Base-by-base conservation (phyloP, 2,113 vertebrate genomes). In the Gymnocephalus cernua region DNA sequence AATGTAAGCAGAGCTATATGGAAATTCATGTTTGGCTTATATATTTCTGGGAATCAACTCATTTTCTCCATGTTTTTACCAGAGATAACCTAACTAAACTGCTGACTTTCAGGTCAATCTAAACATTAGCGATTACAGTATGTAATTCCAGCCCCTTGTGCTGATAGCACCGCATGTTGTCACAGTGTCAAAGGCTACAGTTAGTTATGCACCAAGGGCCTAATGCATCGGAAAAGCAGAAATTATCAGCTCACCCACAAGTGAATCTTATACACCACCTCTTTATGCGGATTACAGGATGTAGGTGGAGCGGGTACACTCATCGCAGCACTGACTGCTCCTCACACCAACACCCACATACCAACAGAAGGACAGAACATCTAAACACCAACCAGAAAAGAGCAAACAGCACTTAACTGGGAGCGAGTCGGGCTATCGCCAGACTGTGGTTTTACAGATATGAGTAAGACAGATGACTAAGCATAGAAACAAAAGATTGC, bases 341-440 rank as follows among this genome's bases (percentile, higher is more conserved):
- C 79, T 92, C 81, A 73, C 89, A 90, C 89, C 84, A 67, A 89
- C 91, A 81, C 91, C 93, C 91, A 93, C 93, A 54, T 73, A 82
- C 82, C 78, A 82, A 79, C 78, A 79, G 77, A 74, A 77, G 63
- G 80, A 51, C 16, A 51, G 58, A 80, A 47, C 58, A 71, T 78
- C 64, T 73, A 59, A 84, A 74, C 64, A 58, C 44, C 15, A 50
- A 74, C 62, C 83, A 81, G 79, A 91, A 89, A 91, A 89, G 91
- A 90, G 85, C 88, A 82, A 89, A 82, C 73, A 66, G 65, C 87
- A 68, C 73, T 76, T 81, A 67, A 63, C 54, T 13, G 38, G 35
- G 48, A 84, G 81, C 75, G 81, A 71, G 64, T 66, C 32, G 12
- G 66, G 73, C 75, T 70, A 18, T 41, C 59, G 65, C 67, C 78